Evolutionary conservation across 2,113 vertebrate genomes (phyloP), one percentile per base, ranked within the genome.

Genomic region (Acanthisitta chloris): DNA sequence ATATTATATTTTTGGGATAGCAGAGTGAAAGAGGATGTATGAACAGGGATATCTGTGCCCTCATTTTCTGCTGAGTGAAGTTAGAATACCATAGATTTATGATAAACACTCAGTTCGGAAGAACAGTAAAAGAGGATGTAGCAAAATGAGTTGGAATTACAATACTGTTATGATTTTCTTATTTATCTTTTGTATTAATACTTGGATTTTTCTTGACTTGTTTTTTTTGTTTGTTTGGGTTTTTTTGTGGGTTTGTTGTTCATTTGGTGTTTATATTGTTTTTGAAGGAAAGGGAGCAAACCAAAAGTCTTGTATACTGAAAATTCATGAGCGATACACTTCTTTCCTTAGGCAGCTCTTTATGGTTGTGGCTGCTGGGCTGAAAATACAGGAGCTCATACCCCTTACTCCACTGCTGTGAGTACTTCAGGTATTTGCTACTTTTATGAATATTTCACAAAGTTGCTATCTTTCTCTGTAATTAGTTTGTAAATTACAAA

Each of bases 291-390:
- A 51, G 2, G 31, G 9, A 71, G n/a, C 33, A 55, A 54, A 48
- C 10, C 2, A n/a, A 54, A 81, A 70, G 7, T 48, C 34, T 80
- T 17, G 6, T 26, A 4, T 55, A 55, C 14, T 49, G 77, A 43
- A 54, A 57, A 67, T 86, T 95, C 71, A 67, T 74, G 31, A 66
- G 31, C 73, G 15, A 4, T 92, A 23, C 72, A 21, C 33, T 93
- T 84, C 45, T 97, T 85, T 97, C 79, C 81, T 46, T 90, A 99
- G 99, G 99, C 99, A 97, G 99, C 99, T 98, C 99, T 99, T 97
- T 99, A 99, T 96, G 99, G 99, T 96, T 99, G 99, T 98, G 99
- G 99, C 94, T 99, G 99, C 98, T 99, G 99, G 99, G 99, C 99
- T 98, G 99, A 99, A 98, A 99, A 99, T 88, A 98, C 98, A 91